phyloP scores from a whole-genome alignment of 2,888 invertebrate genomes.

The Macropis europaea region DNA sequence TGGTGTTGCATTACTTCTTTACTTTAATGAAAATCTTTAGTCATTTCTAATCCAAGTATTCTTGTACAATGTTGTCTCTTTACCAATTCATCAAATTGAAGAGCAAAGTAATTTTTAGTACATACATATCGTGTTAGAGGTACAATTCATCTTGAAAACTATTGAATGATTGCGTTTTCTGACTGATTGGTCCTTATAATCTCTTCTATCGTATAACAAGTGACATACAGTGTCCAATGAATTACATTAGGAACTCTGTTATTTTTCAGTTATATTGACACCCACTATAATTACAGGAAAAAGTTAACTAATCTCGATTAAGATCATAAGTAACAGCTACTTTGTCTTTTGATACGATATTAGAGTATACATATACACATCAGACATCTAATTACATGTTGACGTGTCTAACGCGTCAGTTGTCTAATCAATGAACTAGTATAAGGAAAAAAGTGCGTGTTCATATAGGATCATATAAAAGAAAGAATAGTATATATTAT shows the following conservation, averaged over 20 bases:
- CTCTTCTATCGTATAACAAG: slow-evolving; percentile 25
- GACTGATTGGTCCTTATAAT: slow-evolving; percentile 30
- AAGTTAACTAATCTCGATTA: slow-evolving; percentile 47
- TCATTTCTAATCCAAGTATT: slow-evolving; percentile 49
- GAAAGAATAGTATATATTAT: slow-evolving; percentile 54
- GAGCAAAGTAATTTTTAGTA: slow-evolving; percentile 72
- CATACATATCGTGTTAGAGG: slow-evolving; percentile 73
- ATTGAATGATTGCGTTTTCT: slow-evolving; percentile 41
- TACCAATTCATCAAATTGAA: slow-evolving; percentile 53
- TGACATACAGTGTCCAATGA: slow-evolving; percentile 9
- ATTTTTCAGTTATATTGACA: slow-evolving; percentile 32
- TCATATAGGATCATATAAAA: slow-evolving; percentile 71
- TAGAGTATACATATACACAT: slow-evolving; percentile 40
- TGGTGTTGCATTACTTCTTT: slow-evolving; percentile 25
- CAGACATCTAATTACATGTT: slow-evolving; percentile 43
- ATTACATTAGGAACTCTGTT: slow-evolving; percentile 36
- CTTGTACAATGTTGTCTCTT: slow-evolving; percentile 53
- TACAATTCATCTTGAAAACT: slow-evolving; percentile 61
- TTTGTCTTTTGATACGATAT: slow-evolving; percentile 67
- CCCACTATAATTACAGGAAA: slow-evolving; percentile 38
- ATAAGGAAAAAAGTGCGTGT: slow-evolving; percentile 66
- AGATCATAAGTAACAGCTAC: slow-evolving; percentile 42
- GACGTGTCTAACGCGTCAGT: slow-evolving; percentile 43
- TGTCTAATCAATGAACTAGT: slow-evolving; percentile 63
- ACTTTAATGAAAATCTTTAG: slow-evolving; percentile 35